Evolutionary conservation across 1,140 invertebrate genomes (phyloP).

Genomic region (Subanguina moxae): DNA sequence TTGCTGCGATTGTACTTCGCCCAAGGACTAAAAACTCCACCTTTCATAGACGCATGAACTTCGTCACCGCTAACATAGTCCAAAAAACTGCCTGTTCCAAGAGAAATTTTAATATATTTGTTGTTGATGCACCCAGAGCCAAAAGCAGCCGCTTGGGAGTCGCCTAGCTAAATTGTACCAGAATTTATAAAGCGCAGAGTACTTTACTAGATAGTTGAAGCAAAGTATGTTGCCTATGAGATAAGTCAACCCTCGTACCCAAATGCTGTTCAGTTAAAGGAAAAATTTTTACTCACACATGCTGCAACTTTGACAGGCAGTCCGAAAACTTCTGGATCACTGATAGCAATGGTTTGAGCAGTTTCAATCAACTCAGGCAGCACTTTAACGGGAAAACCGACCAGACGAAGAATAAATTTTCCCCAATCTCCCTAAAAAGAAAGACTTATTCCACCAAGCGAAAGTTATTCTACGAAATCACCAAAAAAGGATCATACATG

Average conservation of each 20-base stretch:
- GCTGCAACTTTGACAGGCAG: conserved; percentile 72
- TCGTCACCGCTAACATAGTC: conserved; percentile 72
- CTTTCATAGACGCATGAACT: conserved; percentile 69
- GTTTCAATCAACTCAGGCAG: conserved; percentile 71
- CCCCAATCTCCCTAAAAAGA: conserved; percentile 43
- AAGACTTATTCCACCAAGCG: not conserved
- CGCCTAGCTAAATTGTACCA: conserved; percentile 63
- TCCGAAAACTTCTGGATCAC: conserved; percentile 69
- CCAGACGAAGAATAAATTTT: conserved; percentile 62
- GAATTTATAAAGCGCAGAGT: no score
- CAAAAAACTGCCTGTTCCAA: conserved; percentile 89
- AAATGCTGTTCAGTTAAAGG: no score
- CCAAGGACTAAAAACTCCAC: conserved; percentile 4
- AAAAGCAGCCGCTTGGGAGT: conserved; percentile 80
- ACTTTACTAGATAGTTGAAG: no score
- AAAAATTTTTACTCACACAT: conserved; percentile 63
- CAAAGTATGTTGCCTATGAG: no score
- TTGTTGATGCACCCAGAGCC: conserved; percentile 77
- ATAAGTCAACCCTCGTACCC: no score
- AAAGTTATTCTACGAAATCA: conserved; percentile 41
- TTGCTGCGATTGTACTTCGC: conserved; percentile 1
- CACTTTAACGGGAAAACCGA: conserved; percentile 71
- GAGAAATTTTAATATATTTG: conserved; percentile 82
- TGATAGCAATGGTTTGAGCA: conserved; percentile 50
- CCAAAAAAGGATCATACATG: conserved; percentile 83